phyloP scores from a whole-genome alignment of 2,797 vertebrate species.

The Eleutherodactylus coqui region DNA sequence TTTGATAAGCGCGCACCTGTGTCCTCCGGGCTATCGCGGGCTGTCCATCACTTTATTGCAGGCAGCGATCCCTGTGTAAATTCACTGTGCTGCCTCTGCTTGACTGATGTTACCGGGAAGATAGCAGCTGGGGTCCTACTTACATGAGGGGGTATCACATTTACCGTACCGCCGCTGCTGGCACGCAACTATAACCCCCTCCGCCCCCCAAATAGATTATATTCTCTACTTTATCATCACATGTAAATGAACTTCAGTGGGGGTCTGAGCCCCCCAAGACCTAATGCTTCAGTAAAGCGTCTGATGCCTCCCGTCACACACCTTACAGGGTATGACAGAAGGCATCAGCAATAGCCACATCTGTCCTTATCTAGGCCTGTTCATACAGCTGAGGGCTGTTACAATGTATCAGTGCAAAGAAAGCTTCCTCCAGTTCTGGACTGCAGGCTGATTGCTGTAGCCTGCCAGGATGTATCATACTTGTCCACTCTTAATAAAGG shows the following conservation, averaged over 20 bases:
- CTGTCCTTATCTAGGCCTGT: not conserved
- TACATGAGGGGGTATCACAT: not conserved
- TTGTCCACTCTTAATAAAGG: too few species aligned
- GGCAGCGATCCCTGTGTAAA: slow-evolving; percentile 12
- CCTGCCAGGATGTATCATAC: too few species aligned
- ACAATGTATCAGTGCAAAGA: not conserved
- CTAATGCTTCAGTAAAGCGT: too few species aligned
- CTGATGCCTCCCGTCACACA: too few species aligned
- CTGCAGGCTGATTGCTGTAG: not conserved
- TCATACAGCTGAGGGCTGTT: not conserved
- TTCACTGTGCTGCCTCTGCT: slow-evolving; percentile 22
- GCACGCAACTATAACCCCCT: not conserved
- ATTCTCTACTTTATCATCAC: not conserved
- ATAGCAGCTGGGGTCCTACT: slow-evolving; percentile 20
- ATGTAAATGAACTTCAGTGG: not conserved
- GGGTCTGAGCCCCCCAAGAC: not conserved
- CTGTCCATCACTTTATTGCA: slow-evolving; percentile 41
- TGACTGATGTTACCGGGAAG: slow-evolving; percentile 31
- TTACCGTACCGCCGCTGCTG: too few species aligned
- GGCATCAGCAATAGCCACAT: too few species aligned
- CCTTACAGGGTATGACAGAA: too few species aligned
- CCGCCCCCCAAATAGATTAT: not conserved
- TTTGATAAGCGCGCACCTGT: slow-evolving; percentile 57
- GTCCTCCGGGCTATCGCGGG: slow-evolving; percentile 30
- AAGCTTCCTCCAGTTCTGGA: not conserved